Base-by-base conservation (phyloP, 2,113 vertebrate species). In the Chaenocephalus aceratus region DNA sequence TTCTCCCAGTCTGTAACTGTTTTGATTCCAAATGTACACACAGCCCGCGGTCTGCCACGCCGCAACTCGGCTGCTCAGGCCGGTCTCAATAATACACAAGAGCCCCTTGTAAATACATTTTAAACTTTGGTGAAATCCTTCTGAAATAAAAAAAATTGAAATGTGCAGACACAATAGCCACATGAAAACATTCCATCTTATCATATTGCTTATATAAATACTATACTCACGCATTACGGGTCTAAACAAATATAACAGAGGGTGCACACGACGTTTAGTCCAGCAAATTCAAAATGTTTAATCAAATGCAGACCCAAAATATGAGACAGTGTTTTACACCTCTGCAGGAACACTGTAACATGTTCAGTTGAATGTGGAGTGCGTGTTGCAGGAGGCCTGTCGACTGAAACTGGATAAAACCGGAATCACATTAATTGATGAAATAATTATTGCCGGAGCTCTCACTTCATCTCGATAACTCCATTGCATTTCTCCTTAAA, bases 391-490 rank as follows among this genome's bases (percentile, higher is more conserved):
- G 79, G 45, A 69, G 76, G 64, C 63, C 77, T 46, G 61, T 75
- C 60, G 72, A 80, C 36, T 46, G 12, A 90, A 89, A 92, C 93
- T 83, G 91, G 89, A 78, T 88, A 59, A 84, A 89, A 91, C 89
- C 78, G 86, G 90, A 92, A 89, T 89, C 77, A 52, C 72, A 80
- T 91, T 90, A 92, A 92, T 90, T 92, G 89, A 90, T 86, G 14
- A 85, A 91, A 93, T 92, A 89, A 91, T 91, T 86, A 86, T 64
- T 71, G 62, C 78, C 80, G 77, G 59, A 83, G 58, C 72, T 73
- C 68, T 53, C 63, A 15, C 52, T 79, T 58, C 72, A 71, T 72
- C 60, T 76, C 51, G 14, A 52, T 86, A 75, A 46, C 57, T 49
- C 26, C 57, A 30, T 36, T 21, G 1, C 65, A 36, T 75, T 80